Conservation (phyloP, 2,113 vertebrate genomes). For the Procapra przewalskii region DNA sequence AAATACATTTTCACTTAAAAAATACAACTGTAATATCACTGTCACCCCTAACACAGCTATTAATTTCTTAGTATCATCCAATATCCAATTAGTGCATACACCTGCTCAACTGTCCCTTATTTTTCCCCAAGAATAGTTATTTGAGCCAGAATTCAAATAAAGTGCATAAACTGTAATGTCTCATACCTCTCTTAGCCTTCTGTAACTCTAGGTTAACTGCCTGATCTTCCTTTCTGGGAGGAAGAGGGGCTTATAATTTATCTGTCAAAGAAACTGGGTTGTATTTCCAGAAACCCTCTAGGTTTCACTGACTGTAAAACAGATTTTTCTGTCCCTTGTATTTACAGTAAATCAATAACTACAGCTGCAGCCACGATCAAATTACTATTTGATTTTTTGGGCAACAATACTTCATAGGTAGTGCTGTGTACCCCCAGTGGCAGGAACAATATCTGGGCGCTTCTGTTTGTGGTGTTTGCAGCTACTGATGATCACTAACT, state of each 20-base stretch:
- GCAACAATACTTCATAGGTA: not conserved
- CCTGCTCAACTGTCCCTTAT: not conserved
- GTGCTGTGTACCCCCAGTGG: not conserved
- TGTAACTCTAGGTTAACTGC: not conserved
- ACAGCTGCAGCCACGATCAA: not conserved
- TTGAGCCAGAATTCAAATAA: not conserved
- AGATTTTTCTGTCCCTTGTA: not conserved
- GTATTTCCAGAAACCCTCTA: not conserved
- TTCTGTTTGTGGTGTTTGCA: not conserved
- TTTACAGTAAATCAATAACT: not conserved
- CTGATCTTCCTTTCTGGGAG: not conserved
- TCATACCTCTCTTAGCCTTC: not conserved
- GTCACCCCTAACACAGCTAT: not conserved
- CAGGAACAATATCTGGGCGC: not conserved
- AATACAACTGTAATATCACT: not conserved
- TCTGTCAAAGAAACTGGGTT: not conserved
- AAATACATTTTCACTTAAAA: not conserved
- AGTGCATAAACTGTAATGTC: not conserved
- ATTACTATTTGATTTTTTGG: not conserved
- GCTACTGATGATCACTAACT: not conserved
- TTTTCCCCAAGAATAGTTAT: not conserved
- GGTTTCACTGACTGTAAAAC: not conserved
- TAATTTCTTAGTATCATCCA: not conserved
- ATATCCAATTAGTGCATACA: not conserved
- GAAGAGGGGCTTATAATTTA: not conserved